A percentile compares a stretch with the other conserved stretches of the same genome.
Evolutionary conservation across 2,113 vertebrate species (phyloP).

Genomic region (Calcarius ornatus): DNA sequence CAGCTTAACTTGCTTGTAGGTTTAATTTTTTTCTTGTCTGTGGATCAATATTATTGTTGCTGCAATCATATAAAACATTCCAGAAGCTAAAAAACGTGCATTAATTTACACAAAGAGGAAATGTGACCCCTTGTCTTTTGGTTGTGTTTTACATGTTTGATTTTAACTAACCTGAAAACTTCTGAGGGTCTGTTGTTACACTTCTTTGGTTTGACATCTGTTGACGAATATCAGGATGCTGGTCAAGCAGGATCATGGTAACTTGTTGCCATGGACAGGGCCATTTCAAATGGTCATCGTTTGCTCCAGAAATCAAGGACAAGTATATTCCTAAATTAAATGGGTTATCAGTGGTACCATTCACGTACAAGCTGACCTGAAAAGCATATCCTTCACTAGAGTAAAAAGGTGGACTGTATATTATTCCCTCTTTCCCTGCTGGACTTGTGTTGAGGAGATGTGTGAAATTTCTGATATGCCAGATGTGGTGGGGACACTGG

Average conservation of each 20-base stretch:
- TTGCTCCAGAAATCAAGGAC: slow-evolving; percentile 81
- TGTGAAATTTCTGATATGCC: slow-evolving; percentile 85
- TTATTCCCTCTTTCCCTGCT: not conserved
- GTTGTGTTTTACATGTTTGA: not conserved
- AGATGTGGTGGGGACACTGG: slow-evolving; percentile 84
- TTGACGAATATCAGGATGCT: slow-evolving; percentile 83
- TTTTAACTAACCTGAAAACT: slow-evolving; percentile 67
- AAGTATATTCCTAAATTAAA: slow-evolving; percentile 76
- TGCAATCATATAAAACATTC: not conserved
- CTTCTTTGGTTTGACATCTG: slow-evolving; percentile 85
- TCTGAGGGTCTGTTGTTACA: slow-evolving; percentile 80
- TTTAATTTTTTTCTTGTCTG: not conserved
- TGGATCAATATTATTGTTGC: not conserved
- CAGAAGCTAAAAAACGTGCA: not conserved
- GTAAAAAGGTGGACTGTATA: slow-evolving; percentile 84
- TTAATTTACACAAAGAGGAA: not conserved
- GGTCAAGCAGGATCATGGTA: slow-evolving; percentile 83
- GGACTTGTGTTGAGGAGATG: slow-evolving; percentile 67
- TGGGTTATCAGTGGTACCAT: not conserved
- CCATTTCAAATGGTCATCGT: slow-evolving; percentile 82
- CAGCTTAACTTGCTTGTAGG: not conserved
- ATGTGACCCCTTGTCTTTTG: not conserved
- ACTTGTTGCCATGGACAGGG: slow-evolving; percentile 87
- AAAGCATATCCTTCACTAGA: slow-evolving; percentile 87
- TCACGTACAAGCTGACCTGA: slow-evolving; percentile 78